phyloP scores from a whole-genome alignment of 2,888 invertebrate species.

The Nowickia ferox region DNA sequence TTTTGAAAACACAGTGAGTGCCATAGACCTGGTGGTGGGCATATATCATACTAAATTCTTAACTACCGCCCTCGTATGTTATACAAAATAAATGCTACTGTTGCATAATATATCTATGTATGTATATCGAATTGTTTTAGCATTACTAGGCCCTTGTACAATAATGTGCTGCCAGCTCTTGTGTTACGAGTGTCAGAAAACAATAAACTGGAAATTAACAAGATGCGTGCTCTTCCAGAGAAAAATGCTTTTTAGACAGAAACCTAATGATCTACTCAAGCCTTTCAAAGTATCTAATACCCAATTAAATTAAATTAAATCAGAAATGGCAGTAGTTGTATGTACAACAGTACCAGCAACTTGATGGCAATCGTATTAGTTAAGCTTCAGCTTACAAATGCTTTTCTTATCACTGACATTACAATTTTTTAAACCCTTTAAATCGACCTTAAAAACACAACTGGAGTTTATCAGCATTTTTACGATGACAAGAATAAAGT shows the following conservation, averaged over 20 bases:
- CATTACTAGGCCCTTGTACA: constrained; percentile 9
- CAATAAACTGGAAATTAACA: constrained; percentile 54
- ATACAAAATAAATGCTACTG: background rate
- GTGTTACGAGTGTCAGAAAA: constrained; percentile 50
- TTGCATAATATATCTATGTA: background rate
- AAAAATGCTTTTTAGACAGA: background rate
- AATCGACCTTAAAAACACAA: background rate
- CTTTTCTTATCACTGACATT: background rate
- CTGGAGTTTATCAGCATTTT: background rate
- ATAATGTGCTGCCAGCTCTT: constrained; percentile 36
- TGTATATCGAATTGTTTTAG: background rate
- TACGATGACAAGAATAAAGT: background rate
- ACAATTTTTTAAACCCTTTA: background rate
- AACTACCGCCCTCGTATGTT: background rate
- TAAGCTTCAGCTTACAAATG: background rate
- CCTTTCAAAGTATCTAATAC: constrained; percentile 3
- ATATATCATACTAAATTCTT: background rate
- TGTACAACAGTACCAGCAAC: background rate
- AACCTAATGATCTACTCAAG: background rate
- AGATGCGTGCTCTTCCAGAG: constrained; percentile 7
- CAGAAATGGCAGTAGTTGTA: background rate
- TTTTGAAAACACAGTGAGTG: background rate
- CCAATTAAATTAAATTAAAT: constrained; percentile 38
- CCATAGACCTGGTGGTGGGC: background rate
- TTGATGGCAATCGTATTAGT: background rate